Percentiles rank a stretch among this genome's conserved stretches.
phyloP scores from a whole-genome alignment of 1,140 invertebrate species.

The Bombus breviceps region DNA sequence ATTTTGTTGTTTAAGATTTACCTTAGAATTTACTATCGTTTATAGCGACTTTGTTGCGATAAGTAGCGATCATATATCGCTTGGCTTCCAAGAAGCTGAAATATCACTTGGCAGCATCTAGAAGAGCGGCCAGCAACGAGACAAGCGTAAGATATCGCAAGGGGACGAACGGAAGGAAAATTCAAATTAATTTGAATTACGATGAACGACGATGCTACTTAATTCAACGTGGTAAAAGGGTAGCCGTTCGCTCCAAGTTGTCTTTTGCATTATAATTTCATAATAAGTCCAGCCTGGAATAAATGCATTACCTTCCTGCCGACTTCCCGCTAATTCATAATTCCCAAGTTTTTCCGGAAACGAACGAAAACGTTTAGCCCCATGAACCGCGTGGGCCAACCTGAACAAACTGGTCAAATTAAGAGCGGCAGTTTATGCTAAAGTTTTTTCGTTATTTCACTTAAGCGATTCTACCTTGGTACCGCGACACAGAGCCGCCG shows the following conservation, averaged over 20 bases:
- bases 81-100: neutral
- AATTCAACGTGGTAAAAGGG: slow-evolving; percentile 46
- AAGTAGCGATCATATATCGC: neutral
- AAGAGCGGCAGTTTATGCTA: slow-evolving; percentile 65
- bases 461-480: slow-evolving; percentile 51
- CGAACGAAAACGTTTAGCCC: slow-evolving; percentile 63
- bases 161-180: neutral
- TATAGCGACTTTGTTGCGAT: neutral
- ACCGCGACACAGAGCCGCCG: slow-evolving; percentile 6
- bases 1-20: neutral
- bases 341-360: slow-evolving; percentile 68
- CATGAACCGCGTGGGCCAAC: slow-evolving; percentile 16
- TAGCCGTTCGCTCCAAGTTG: slow-evolving; percentile 54
- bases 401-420: slow-evolving; percentile 66
- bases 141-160: neutral
- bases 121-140: neutral
- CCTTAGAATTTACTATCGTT: neutral
- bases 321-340: slow-evolving; percentile 68
- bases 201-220: slow-evolving; percentile 55
- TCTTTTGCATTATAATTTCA: slow-evolving; percentile 67
- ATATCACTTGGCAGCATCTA: neutral
- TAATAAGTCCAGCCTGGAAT: slow-evolving; percentile 63
- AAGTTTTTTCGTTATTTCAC: slow-evolving; percentile 69
- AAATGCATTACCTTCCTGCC: slow-evolving; percentile 57
- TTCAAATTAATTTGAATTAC: slow-evolving; percentile 49